Conservation (phyloP, 2,797 vertebrate species). For the Rhincodon typus region DNA sequence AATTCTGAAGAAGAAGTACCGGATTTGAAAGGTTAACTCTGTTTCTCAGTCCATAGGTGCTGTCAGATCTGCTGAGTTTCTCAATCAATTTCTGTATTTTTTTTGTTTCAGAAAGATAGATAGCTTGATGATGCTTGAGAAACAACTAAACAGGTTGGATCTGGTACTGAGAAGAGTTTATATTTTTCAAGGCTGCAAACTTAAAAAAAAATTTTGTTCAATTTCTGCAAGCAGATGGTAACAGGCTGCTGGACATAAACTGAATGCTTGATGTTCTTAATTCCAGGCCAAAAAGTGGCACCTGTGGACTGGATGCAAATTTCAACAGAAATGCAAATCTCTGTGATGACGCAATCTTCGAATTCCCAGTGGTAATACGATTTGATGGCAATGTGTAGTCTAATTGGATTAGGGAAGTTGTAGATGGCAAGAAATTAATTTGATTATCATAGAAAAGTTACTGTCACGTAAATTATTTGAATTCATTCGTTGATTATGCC, state of each 20-base stretch:
- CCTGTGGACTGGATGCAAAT: conserved; percentile 12
- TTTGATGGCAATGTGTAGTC: background rate
- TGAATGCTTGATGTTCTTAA: background rate
- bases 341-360: too few relatives aligned
- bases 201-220: background rate
- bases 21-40: too few relatives aligned
- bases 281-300: background rate
- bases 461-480: conserved; percentile 7
- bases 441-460: conserved; percentile 10
- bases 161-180: background rate
- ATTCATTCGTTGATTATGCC: background rate
- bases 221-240: background rate
- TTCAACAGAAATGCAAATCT: conserved; percentile 30
- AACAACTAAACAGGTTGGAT: background rate
- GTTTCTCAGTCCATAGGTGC: too few relatives aligned
- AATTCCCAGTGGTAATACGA: conserved; percentile 1
- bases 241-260: background rate
- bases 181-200: background rate
- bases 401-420: conserved; percentile 27
- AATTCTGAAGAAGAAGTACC: too few relatives aligned
- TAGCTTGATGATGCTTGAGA: background rate
- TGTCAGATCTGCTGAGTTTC: too few relatives aligned
- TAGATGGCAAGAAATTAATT: background rate
- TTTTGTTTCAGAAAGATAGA: background rate
- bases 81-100: too few relatives aligned